phyloP scores from a whole-genome alignment of 2,797 vertebrate genomes.

The Acanthiza pusilla region DNA sequence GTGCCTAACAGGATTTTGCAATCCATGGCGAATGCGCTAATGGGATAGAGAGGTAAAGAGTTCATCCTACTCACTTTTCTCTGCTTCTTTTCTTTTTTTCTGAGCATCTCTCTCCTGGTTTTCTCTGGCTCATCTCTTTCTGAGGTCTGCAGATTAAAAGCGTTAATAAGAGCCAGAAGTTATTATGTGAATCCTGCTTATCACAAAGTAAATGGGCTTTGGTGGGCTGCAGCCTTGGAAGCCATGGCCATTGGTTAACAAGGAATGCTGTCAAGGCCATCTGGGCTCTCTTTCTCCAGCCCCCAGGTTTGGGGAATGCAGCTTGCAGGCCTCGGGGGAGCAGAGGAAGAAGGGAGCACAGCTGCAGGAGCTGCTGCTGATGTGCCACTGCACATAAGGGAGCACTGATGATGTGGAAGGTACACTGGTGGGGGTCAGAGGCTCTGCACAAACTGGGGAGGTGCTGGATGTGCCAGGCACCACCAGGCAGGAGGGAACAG shows the following conservation, averaged over 20 bases:
- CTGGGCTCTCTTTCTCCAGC: not conserved
- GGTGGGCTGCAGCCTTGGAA: not conserved
- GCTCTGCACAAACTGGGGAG: not conserved
- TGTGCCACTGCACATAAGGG: fast-evolving
- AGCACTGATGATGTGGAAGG: fast-evolving
- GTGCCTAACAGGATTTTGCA: not conserved
- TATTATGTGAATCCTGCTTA: not conserved
- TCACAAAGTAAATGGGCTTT: not conserved
- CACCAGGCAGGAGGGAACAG: not conserved
- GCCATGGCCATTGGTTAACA: fast-evolving
- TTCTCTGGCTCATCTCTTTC: not conserved
- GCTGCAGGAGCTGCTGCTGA: not conserved
- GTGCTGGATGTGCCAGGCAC: not conserved
- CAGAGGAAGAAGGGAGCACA: not conserved
- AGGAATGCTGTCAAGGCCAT: not conserved
- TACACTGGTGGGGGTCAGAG: not conserved
- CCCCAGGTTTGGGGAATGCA: fast-evolving
- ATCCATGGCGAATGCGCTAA: not conserved
- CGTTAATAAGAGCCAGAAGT: not conserved
- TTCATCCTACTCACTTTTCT: slow-evolving; percentile 23
- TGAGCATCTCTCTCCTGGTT: not conserved
- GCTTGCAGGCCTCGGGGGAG: not conserved
- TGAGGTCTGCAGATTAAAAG: slow-evolving; percentile 14
- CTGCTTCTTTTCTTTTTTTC: not conserved
- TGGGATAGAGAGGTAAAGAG: slow-evolving; percentile 45